Base-by-base conservation (phyloP, 2,888 invertebrate genomes). In the Patella pellucida region DNA sequence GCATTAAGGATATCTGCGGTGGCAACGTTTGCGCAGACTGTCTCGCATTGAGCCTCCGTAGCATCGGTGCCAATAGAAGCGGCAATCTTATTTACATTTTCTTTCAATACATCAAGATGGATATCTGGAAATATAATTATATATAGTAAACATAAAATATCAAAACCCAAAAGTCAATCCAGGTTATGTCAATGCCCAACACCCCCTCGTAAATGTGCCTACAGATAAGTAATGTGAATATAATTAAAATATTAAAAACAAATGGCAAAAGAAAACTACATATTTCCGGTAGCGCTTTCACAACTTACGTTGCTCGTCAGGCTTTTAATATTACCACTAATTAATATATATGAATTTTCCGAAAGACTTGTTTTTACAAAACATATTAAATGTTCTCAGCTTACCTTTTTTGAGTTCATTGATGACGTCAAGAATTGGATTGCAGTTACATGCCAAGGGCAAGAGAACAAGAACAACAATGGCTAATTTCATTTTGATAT, bases 401-500 rank as follows among this genome's bases (percentile, higher is more conserved):
- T 2, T 62, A 62, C 62, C 62, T 62, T 62, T 62, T 23, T 62
- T 62, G 11, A 62, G 23, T 62, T 19, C 11, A 4, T 62, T 62
- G 62, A 62, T 23, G 7, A 62, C 1, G 23, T 62, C 62, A 12
- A 23, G 2, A 14, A 62, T 23, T 62, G 62, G 62, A 15, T 62
- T 62, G 23, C 12, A 23, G 62, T 12, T 9, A 7, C 7, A 41
- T 19, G 23, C 62, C 62, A 62, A 62, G 23, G 62, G 62, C 23
- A 62, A 62, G 11, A 62, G 23, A 23, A 62, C 62, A 9, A 62
- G 23, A 23, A 62, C 19, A 62, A 62, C 14, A 23, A 62, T 23
- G 9, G 62, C 62, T 62, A 62, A 19, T 62, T 62, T 62, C 62
- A 62, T 62, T 62, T 62, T 62, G 19, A 62, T 23, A 19, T 62